phyloP scores from a whole-genome alignment of 2,797 vertebrate species.

The Pithecia hirsuta region DNA sequence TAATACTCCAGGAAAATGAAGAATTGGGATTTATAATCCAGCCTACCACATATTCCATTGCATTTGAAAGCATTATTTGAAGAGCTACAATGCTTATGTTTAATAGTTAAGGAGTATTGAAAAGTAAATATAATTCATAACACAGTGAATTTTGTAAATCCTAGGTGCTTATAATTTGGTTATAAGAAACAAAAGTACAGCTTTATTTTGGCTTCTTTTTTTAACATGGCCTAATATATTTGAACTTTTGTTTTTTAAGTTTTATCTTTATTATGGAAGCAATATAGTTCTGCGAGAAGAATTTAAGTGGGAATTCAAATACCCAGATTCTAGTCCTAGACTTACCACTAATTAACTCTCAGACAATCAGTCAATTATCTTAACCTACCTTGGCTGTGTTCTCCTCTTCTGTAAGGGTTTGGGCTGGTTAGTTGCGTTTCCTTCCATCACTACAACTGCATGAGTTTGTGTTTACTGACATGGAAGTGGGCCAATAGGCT shows the following conservation, averaged over 20 bases:
- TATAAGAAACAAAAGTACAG: background rate
- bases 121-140: background rate
- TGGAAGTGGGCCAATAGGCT: background rate
- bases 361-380: constrained; percentile 42
- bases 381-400: background rate
- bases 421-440: background rate
- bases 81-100: background rate
- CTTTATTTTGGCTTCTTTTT: background rate
- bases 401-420: background rate
- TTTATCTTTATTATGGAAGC: background rate
- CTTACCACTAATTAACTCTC: constrained; percentile 35
- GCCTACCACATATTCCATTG: background rate
- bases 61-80: background rate
- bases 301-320: background rate
- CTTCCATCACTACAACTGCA: background rate
- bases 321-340: background rate
- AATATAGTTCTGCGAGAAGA: background rate
- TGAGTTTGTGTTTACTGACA: background rate
- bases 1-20: background rate
- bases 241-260: background rate
- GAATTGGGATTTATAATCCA: background rate
- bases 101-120: background rate
- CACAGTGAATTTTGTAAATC: background rate
- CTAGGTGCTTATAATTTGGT: background rate
- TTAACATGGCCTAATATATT: background rate